Conservation (phyloP, 2,888 invertebrate genomes). For the Monoplex corrugatus region DNA sequence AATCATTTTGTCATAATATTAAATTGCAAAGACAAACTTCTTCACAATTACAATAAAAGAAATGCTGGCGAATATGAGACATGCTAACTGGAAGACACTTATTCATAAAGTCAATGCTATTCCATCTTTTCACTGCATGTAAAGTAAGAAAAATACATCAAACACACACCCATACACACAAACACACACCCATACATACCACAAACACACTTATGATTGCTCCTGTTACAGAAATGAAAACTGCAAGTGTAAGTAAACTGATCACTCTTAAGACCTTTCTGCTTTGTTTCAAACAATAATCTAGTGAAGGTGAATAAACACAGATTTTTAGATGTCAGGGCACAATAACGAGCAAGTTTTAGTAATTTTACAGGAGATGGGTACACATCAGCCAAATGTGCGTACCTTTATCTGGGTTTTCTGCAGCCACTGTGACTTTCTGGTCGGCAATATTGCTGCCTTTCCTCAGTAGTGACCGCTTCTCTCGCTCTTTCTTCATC, state of each 20-base stretch:
- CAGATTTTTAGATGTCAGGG: no score
- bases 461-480: constrained; percentile 63
- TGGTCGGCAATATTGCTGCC: constrained; percentile 59
- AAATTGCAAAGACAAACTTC: not conserved
- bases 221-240: no score
- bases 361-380: no score
- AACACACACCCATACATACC: constrained; percentile 10
- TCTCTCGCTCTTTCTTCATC: constrained; percentile 77
- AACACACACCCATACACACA: not conserved
- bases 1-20: not conserved
- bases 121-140: no score
- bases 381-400: no score
- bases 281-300: no score
- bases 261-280: no score
- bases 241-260: no score
- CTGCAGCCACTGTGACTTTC: constrained; percentile 41
- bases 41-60: not conserved
- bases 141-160: not conserved
- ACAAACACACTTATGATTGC: constrained; percentile 13
- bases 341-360: no score
- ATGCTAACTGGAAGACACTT: no score
- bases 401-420: constrained; percentile 59
- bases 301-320: no score
- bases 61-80: not conserved
- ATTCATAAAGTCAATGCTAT: no score